Conservation (phyloP, 2,113 vertebrate genomes). For the Camelus bactrianus region DNA sequence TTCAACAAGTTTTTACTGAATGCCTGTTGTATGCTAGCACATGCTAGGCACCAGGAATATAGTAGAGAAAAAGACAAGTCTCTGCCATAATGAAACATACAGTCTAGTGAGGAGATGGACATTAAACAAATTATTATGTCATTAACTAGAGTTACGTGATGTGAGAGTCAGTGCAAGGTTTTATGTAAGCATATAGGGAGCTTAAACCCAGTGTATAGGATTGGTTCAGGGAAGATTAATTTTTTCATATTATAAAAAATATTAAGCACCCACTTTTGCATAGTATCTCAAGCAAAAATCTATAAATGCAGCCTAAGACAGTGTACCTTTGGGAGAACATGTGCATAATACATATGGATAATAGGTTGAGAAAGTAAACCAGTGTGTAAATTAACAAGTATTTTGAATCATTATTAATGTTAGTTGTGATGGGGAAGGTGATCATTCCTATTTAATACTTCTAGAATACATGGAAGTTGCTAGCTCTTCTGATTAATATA, state of each 20-base stretch:
- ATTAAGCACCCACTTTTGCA: not conserved
- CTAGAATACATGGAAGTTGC: slow-evolving; percentile 9
- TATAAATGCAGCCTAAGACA: slow-evolving; percentile 29
- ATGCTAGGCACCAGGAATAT: not conserved
- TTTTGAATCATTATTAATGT: slow-evolving; percentile 27
- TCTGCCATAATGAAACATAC: not conserved
- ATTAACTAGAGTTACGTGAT: slow-evolving; percentile 5
- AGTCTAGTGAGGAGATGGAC: not conserved
- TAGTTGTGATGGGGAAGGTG: not conserved
- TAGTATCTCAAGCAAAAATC: slow-evolving; percentile 37
- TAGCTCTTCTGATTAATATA: not conserved
- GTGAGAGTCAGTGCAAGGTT: not conserved
- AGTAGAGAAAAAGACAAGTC: not conserved
- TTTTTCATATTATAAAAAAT: slow-evolving; percentile 61
- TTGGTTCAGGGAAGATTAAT: slow-evolving; percentile 50
- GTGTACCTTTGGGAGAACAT: slow-evolving; percentile 29
- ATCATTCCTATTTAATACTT: not conserved
- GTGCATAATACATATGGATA: not conserved
- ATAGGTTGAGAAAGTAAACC: not conserved
- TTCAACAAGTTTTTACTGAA: not conserved
- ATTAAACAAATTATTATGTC: not conserved
- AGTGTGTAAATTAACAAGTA: not conserved
- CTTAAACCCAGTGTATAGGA: not conserved
- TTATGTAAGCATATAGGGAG: slow-evolving; percentile 1
- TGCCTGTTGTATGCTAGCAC: not conserved